A percentile compares a stretch with the other conserved stretches of the same genome.
Conservation (phyloP, 2,113 vertebrate species). For the Solenodon paradoxus region DNA sequence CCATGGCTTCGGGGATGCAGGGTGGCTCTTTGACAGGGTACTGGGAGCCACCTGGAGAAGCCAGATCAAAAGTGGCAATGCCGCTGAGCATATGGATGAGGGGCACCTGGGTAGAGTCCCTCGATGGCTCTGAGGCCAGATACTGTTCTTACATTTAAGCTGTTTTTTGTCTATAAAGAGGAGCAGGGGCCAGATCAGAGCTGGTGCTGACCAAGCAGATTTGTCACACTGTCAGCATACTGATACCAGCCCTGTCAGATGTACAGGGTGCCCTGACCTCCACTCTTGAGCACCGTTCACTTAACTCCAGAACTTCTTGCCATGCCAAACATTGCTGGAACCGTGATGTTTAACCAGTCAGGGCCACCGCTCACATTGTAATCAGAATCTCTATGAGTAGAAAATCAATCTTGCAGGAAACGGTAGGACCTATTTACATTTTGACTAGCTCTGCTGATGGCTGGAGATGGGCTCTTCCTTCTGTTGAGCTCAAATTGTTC, state of each 20-base stretch:
- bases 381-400: neutral
- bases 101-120: neutral
- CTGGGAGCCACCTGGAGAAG: neutral
- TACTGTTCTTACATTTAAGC: neutral
- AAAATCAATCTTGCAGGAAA: slow-evolving; percentile 3
- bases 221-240: neutral
- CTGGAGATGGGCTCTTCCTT: neutral
- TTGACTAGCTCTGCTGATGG: neutral
- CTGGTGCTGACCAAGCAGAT: neutral
- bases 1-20: neutral
- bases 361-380: too few relatives aligned
- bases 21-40: neutral
- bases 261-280: neutral
- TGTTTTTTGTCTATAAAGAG: neutral
- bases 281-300: neutral
- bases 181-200: neutral
- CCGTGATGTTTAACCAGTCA: too few relatives aligned
- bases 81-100: neutral
- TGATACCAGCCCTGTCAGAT: neutral
- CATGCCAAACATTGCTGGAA: neutral
- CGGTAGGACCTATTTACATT: neutral
- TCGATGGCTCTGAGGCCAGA: neutral
- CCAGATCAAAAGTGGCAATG: neutral
- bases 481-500: neutral
- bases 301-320: neutral